Evolutionary conservation across 1,140 invertebrate genomes (phyloP).

Genomic region (Drosophila yakuba): DNA sequence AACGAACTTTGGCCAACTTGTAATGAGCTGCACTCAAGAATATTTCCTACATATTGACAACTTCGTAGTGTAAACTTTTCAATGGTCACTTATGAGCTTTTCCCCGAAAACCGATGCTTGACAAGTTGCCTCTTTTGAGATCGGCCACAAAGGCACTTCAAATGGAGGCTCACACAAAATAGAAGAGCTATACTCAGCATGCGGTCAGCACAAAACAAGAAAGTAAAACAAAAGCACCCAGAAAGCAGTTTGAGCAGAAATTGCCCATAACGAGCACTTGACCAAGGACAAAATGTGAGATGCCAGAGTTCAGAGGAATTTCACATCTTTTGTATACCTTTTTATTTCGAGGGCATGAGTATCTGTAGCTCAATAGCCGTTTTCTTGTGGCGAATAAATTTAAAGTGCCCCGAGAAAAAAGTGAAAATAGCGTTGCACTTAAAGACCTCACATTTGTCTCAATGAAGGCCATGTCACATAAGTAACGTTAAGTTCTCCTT

Average conservation of each 20-base stretch:
- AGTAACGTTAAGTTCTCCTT: constrained; percentile 53
- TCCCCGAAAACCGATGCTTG: constrained; percentile 55
- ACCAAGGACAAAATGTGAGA: constrained; percentile 65
- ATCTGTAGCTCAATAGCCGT: neutral
- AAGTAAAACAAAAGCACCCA: constrained; percentile 38
- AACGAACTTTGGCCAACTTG: constrained; percentile 14
- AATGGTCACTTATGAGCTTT: constrained; percentile 62
- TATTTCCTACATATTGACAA: constrained; percentile 48
- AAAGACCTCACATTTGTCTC: constrained; percentile 73
- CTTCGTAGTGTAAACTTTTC: constrained; percentile 53
- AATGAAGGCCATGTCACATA: constrained; percentile 74
- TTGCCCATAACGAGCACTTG: constrained; percentile 80
- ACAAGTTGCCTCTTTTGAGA: constrained; percentile 52
- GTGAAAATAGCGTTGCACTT: constrained; percentile 56
- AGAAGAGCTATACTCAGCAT: constrained; percentile 43
- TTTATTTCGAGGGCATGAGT: constrained; percentile 30
- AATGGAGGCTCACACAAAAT: constrained; percentile 36
- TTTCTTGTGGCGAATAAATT: constrained; percentile 49
- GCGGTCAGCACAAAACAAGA: constrained; percentile 63
- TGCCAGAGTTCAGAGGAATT: constrained; percentile 52
- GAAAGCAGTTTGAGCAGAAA: constrained; percentile 61
- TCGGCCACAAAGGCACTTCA: constrained; percentile 60
- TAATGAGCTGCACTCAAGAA: constrained; percentile 24
- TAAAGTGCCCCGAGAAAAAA: constrained; percentile 46
- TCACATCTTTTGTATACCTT: constrained; percentile 59